Conservation (phyloP, 2,888 invertebrate genomes). For the Agrotis segetum region DNA sequence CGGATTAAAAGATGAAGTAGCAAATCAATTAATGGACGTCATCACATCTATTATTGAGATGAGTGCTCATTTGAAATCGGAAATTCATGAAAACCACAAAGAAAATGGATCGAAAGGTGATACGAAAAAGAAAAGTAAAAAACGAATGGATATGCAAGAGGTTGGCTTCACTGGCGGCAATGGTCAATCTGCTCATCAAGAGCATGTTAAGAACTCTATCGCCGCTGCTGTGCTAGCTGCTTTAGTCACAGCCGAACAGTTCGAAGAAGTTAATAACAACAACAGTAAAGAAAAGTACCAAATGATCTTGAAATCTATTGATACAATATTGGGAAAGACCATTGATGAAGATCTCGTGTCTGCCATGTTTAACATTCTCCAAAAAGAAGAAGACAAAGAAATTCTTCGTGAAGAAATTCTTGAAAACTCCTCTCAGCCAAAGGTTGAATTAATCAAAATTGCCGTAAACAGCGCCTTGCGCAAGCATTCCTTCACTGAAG, state of each 20-base stretch:
- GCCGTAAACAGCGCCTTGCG: conserved; percentile 86
- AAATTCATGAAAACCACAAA: conserved; percentile 79
- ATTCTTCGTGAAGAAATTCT: conserved; percentile 87
- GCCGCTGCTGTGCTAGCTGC: conserved; percentile 89
- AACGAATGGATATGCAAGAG: conserved; percentile 73
- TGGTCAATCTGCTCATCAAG: conserved; percentile 83
- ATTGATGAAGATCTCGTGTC: conserved; percentile 87
- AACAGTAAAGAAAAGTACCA: conserved; percentile 89
- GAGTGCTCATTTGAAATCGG: conserved; percentile 87
- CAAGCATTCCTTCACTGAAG: conserved; percentile 88
- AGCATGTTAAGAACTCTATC: conserved; percentile 89
- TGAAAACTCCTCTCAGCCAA: conserved; percentile 89
- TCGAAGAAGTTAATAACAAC: conserved; percentile 87
- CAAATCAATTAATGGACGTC: conserved; percentile 88
- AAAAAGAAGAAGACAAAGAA: conserved; percentile 89
- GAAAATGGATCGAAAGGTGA: conserved; percentile 73
- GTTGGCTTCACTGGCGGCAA: conserved; percentile 70
- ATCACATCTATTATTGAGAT: conserved; percentile 89
- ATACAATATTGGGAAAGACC: conserved; percentile 87
- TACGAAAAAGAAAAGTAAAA: conserved; percentile 80
- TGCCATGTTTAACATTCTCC: conserved; percentile 87
- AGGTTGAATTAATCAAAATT: conserved; percentile 92
- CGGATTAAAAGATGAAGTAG: conserved; percentile 89
- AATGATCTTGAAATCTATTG: conserved; percentile 88
- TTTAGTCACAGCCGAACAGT: conserved; percentile 88